Conservation (phyloP, 2,888 invertebrate genomes). For the Drosophila atripex region DNA sequence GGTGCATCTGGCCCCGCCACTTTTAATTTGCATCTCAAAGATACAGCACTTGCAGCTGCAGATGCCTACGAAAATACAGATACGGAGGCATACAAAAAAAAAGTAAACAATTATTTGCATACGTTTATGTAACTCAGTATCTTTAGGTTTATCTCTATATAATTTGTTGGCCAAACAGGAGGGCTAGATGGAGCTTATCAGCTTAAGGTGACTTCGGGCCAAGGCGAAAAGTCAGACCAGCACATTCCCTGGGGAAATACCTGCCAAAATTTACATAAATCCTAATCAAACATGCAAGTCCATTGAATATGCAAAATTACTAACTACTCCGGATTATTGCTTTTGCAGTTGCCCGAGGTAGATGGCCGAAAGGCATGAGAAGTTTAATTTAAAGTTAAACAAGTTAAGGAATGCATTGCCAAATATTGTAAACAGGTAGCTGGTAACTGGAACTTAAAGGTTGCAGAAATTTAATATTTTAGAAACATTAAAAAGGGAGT, state of each 20-base stretch:
- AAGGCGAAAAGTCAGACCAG: not conserved
- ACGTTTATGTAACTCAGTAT: not conserved
- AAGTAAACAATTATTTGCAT: constrained; percentile 31
- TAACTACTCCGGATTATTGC: constrained; percentile 16
- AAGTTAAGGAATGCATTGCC: not conserved
- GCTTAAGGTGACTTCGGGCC: constrained; percentile 15
- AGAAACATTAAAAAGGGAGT: constrained; percentile 16
- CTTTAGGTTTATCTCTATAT: constrained; percentile 31
- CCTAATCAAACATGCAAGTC: constrained; percentile 14
- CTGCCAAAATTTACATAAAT: constrained; percentile 15
- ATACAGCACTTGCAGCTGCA: constrained; percentile 30
- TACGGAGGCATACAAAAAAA: constrained; percentile 12
- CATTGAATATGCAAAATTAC: constrained; percentile 26
- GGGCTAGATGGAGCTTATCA: constrained; percentile 19
- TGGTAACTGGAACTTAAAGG: too few relatives aligned
- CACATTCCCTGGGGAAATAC: not conserved
- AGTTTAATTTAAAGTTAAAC: not conserved
- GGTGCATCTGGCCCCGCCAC: constrained; percentile 30
- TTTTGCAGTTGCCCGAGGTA: constrained; percentile 5
- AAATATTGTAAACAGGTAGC: too few relatives aligned
- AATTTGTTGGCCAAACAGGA: constrained; percentile 35
- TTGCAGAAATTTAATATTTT: too few relatives aligned
- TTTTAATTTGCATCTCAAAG: constrained; percentile 52
- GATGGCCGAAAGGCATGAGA: not conserved
- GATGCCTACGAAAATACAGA: constrained; percentile 4